Conservation (phyloP, 2,888 invertebrate species). For the Cheilosia urbana region DNA sequence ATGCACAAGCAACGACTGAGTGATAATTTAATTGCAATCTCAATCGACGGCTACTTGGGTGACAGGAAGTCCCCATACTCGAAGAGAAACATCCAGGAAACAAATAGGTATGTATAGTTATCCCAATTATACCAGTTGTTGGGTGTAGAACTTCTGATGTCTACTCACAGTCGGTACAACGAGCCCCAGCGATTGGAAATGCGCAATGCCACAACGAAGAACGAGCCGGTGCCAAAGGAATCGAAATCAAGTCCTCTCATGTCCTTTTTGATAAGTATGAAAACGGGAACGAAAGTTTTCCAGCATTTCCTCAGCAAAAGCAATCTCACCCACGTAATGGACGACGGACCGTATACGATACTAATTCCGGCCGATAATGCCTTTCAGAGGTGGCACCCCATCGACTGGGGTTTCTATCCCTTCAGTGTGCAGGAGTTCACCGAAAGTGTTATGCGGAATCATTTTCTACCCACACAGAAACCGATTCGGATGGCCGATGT, state of each 20-base stretch:
- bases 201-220: conserved; percentile 82
- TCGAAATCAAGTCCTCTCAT: conserved; percentile 83
- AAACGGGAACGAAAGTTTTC: conserved; percentile 87
- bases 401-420: conserved; percentile 89
- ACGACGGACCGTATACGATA: conserved; percentile 86
- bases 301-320: conserved; percentile 87
- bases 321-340: conserved; percentile 86
- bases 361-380: conserved; percentile 88
- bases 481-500: conserved; percentile 85
- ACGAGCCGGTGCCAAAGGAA: conserved; percentile 82
- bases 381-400: conserved; percentile 88
- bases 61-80: conserved; percentile 83
- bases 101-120: conserved; percentile 81
- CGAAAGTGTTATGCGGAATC: conserved; percentile 86
- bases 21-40: conserved; percentile 83
- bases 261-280: conserved; percentile 86
- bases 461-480: conserved; percentile 85
- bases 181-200: conserved; percentile 83
- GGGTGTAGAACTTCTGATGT: neutral
- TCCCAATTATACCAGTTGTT: neutral
- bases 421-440: conserved; percentile 88
- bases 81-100: conserved; percentile 84
- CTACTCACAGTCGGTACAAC: conserved; percentile 81
- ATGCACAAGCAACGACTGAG: conserved; percentile 82
- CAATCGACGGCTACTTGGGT: conserved; percentile 83